Conservation (phyloP, 2,113 vertebrate genomes). For the Carassius gibelio region DNA sequence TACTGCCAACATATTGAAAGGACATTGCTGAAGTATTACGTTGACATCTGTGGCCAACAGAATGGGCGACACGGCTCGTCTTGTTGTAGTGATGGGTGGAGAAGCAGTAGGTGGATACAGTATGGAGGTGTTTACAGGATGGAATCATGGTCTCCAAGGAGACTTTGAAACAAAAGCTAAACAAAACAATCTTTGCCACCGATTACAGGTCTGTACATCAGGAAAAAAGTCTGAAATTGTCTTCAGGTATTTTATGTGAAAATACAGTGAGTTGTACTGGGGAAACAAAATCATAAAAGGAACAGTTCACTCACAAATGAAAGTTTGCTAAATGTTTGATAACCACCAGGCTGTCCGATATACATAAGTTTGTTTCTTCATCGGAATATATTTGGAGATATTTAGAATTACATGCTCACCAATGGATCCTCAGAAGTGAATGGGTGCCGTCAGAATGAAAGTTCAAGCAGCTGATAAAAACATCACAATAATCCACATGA, state of each 20-base stretch:
- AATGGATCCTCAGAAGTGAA: too few species aligned
- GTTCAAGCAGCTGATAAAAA: too few species aligned
- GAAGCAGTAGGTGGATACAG: slow-evolving; percentile 79
- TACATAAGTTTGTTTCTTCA: too few species aligned
- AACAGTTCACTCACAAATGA: too few species aligned
- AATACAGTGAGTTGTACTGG: neutral
- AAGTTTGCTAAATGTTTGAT: neutral
- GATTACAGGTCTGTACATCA: slow-evolving; percentile 76
- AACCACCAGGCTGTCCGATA: too few species aligned
- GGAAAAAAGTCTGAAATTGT: neutral
- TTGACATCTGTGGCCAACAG: slow-evolving; percentile 63
- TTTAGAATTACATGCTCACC: too few species aligned
- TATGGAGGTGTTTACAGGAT: slow-evolving; percentile 80
- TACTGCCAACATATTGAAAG: neutral
- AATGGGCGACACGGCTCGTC: slow-evolving; percentile 76
- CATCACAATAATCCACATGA: too few species aligned
- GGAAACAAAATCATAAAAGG: neutral
- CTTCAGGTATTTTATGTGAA: neutral
- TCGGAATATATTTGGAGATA: too few species aligned
- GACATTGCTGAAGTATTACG: neutral
- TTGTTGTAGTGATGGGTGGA: slow-evolving; percentile 77
- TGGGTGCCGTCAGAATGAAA: too few species aligned
- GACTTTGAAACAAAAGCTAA: slow-evolving; percentile 73
- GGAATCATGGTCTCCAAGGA: slow-evolving; percentile 83
- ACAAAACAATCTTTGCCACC: slow-evolving; percentile 78